Evolutionary conservation across 2,888 invertebrate species (phyloP).

Genomic region (Pteria penguin): DNA sequence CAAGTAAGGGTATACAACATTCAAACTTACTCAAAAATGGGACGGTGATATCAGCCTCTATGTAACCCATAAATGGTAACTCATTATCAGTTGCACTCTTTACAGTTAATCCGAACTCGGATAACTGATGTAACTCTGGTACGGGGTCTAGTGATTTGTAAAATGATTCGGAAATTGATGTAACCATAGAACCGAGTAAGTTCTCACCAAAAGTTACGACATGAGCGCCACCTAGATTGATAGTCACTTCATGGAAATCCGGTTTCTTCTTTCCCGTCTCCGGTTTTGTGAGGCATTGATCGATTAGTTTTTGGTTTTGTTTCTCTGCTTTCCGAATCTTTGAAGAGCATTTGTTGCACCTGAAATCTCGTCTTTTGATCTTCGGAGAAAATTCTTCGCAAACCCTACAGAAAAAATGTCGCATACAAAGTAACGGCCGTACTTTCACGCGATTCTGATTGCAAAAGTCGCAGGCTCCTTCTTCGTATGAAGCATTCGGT

Average conservation of each 20-base stretch:
- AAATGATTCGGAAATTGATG: no score
- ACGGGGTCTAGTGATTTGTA: no score
- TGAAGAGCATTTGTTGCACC: constrained; percentile 43
- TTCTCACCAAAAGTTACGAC: constrained; percentile 35
- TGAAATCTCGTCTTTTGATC: constrained; percentile 50
- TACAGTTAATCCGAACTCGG: no score
- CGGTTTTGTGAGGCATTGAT: constrained; percentile 19
- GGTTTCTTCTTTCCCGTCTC: not conserved
- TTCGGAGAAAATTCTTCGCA: constrained; percentile 57
- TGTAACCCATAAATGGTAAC: no score
- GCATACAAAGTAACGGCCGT: constrained; percentile 46
- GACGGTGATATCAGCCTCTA: no score
- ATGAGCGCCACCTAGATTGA: constrained; percentile 33
- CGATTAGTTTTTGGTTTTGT: not conserved
- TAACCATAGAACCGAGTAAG: no score
- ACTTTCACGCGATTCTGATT: constrained; percentile 46
- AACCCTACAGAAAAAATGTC: constrained; percentile 56
- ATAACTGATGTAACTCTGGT: no score
- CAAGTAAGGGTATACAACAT: no score
- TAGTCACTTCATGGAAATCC: constrained; percentile 23
- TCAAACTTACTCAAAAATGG: no score
- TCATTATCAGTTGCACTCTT: no score
- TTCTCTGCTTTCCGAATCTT: not conserved
- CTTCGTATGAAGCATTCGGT: not conserved
- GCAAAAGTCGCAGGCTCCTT: constrained; percentile 56